phyloP scores from a whole-genome alignment of 2,113 vertebrate species.

The Ciconia maguari region DNA sequence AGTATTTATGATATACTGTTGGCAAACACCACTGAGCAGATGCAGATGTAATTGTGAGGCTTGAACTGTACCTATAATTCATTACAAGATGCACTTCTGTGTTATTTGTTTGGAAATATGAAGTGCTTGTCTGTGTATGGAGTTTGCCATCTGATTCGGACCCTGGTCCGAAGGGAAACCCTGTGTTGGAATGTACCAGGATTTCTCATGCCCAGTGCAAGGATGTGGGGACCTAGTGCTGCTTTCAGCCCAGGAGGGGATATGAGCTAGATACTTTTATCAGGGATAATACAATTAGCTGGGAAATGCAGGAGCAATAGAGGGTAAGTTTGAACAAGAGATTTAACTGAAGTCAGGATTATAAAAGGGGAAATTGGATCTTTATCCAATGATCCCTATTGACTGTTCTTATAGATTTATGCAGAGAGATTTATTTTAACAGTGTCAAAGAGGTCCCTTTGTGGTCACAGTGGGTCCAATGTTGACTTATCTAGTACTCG shows the following conservation, averaged over 20 bases:
- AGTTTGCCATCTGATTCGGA: neutral
- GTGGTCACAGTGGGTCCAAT: neutral
- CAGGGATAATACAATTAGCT: neutral
- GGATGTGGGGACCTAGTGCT: neutral
- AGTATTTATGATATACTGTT: neutral
- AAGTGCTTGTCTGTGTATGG: neutral
- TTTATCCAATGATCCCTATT: neutral
- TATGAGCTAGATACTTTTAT: neutral
- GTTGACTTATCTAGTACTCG: neutral
- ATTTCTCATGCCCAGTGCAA: accelerated
- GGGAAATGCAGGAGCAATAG: neutral
- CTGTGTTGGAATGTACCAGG: neutral
- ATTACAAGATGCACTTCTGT: neutral
- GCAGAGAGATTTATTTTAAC: neutral
- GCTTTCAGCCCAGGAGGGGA: neutral
- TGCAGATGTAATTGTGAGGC: neutral
- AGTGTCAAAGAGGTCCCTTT: neutral
- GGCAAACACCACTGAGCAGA: neutral
- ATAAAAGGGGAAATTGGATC: neutral
- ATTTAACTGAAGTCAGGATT: neutral
- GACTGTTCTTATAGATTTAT: neutral
- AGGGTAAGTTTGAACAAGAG: neutral
- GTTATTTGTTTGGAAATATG: neutral
- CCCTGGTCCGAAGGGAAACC: neutral
- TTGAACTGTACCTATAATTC: neutral